Base-by-base conservation (phyloP, 2,888 invertebrate genomes). In the Leptopilina myrica region DNA sequence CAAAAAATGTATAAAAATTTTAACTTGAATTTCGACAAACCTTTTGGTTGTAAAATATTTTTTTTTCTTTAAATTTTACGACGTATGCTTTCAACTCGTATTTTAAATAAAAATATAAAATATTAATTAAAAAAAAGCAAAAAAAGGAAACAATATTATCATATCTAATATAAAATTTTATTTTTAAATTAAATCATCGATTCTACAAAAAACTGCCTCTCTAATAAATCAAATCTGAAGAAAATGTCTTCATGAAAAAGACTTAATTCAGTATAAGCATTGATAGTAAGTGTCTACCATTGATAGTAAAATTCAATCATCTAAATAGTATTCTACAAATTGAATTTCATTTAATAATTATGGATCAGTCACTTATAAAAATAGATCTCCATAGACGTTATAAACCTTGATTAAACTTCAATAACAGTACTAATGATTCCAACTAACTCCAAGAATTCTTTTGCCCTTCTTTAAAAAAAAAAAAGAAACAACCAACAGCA, bases 401-500 rank as follows among this genome's bases (percentile, higher is more conserved):
- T 12, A 66, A 53, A n/a, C 76, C 56, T 66, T 20, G 20, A 53
- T 33, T 56, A 66, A 56, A 66, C 59, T 26, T 26, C 66, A 75
- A 76, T 69, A 56, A 84, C 83, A 80, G 3, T 33, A 83, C 83
- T 81, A 83, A 85, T 82, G 78, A 82, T 81, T 79, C 79, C 84
- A 83, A 78, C 84, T 83, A 80, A 85, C 84, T 87, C 84, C 86
- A 86, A 85, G 81, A 83, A 84, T 82, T 76, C 67, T 81, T 81
- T 62, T 80, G 80, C 78, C 78, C 69, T 80, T 49, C 66, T 76
- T 81, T 79, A 7, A 3, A 43, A 82, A 7, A 3, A 43, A 82
- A 67, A 79, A 65, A 49, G 75, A 77, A 33, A 33, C 33, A 33
- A 33, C 33, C 33, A 33, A 33, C 5, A 33, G 33, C 33, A 33